phyloP scores from a whole-genome alignment of 2,888 invertebrate species.

The Thereva unica region DNA sequence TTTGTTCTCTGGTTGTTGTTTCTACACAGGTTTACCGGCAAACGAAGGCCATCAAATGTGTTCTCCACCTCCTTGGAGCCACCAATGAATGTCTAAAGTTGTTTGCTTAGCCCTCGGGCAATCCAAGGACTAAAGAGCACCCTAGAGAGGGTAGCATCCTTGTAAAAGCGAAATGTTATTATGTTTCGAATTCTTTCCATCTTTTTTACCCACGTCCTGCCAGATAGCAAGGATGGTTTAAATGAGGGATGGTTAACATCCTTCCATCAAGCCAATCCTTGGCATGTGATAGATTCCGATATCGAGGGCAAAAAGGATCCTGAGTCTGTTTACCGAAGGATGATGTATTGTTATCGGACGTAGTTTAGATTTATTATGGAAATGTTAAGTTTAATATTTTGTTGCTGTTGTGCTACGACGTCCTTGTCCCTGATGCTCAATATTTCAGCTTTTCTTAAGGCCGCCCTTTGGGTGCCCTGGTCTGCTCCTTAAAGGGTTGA shows the following conservation, averaged over 20 bases:
- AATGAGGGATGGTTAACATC: conserved; percentile 20
- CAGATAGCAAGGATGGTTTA: conserved; percentile 9
- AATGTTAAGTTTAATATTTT: conserved; percentile 42
- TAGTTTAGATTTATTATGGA: conserved; percentile 52
- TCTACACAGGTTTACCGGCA: conserved; percentile 33
- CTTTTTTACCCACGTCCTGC: not conserved
- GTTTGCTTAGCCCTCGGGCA: conserved; percentile 42
- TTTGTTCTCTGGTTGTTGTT: conserved; percentile 35
- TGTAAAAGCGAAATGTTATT: conserved; percentile 38
- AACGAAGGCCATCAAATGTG: conserved; percentile 32
- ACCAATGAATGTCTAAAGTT: conserved; percentile 43
- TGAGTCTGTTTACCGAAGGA: conserved; percentile 54
- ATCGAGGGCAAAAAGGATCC: conserved; percentile 49
- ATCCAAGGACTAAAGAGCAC: conserved; percentile 36
- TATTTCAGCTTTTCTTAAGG: not conserved
- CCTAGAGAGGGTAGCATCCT: conserved; percentile 35
- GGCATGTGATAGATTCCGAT: conserved; percentile 42
- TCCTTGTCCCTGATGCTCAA: conserved; percentile 5
- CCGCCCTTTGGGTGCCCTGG: not conserved
- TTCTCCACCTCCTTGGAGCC: conserved; percentile 38
- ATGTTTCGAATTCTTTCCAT: conserved; percentile 39
- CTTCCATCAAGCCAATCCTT: conserved; percentile 30
- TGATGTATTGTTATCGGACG: conserved; percentile 55
- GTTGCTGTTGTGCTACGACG: conserved; percentile 8
- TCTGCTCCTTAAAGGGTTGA: conserved; percentile 12